Evolutionary conservation across 2,113 vertebrate genomes (phyloP).

Genomic region (Rhynchomys soricoides): DNA sequence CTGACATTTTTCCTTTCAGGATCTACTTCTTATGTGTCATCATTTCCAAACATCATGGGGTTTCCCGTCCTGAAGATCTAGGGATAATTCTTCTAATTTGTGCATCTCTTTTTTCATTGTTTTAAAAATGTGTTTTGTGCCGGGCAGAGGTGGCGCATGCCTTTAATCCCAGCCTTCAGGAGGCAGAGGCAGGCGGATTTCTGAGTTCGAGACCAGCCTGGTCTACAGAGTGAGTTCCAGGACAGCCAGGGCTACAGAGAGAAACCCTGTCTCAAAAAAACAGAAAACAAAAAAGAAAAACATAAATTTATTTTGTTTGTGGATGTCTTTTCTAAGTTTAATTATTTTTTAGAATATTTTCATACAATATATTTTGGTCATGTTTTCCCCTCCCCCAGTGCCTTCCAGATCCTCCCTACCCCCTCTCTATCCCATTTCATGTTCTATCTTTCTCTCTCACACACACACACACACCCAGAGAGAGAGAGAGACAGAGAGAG

Average conservation of each 20-base stretch:
- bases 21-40: neutral
- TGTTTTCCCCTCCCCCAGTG: neutral
- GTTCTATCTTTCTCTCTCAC: neutral
- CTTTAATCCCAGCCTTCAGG: too few relatives aligned
- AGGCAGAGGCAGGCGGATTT: too few relatives aligned
- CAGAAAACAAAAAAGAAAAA: too few relatives aligned
- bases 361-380: neutral
- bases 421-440: neutral
- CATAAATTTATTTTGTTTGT: neutral
- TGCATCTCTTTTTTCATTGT: neutral
- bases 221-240: too few relatives aligned
- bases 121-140: neutral
- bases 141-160: too few relatives aligned
- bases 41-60: neutral
- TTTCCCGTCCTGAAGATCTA: neutral
- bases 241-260: too few relatives aligned
- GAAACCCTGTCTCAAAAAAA: too few relatives aligned
- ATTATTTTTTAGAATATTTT: neutral
- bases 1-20: neutral
- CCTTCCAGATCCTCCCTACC: neutral
- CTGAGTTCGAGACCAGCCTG: too few relatives aligned
- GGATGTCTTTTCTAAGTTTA: neutral
- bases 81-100: neutral
- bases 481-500: too few relatives aligned
- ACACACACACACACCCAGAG: neutral